Base-by-base conservation (phyloP, 2,888 invertebrate species). In the Pollenia amentaria region DNA sequence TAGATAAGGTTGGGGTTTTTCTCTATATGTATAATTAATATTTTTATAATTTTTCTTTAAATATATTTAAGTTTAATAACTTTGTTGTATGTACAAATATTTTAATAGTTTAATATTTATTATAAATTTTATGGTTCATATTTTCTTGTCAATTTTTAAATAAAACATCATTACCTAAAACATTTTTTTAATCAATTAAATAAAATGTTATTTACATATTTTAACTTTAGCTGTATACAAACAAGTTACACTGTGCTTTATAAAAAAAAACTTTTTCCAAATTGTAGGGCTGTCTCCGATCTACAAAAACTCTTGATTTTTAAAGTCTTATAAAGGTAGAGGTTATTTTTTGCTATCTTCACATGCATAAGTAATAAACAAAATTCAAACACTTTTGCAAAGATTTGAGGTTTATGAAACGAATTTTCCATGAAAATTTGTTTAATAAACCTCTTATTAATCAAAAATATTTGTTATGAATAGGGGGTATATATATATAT, bases 31-130 rank as follows among this genome's bases (percentile, higher is more conserved):
- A 67, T 38, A 29, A 67, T 60, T 78, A 21, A 6, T 38, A n/a
- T 44, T 62, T 62, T 62, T 18, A 10, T 3, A 29, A 53, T 44
- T 75, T 77, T 62, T 62, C 12, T 84, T 79, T 57, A 7, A 18
- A 85, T 89, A 77, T 87, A 79, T 88, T 76, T 89, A 88, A 89
- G 84, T 88, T 89, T 88, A 89, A 89, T 89, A 90, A 90, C 88
- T 88, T 88, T 88, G 67, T 89, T 85, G 85, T 85, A 85, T 85
- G 85, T 85, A 85, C 85, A 85, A 81, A 73, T 70, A 75, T 57
- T 72, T 18, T 70, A 51, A 77, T 69, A 51, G 53, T 70, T 64
- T 72, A 78, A 2, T 29, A 29, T 29, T 29, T 29, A 6, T 29
- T 29, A 29, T 29, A 29, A 29, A 6, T 29, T 29, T 29, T 6